Conservation (phyloP, 2,113 vertebrate genomes). For the Peromyscus californicus region DNA sequence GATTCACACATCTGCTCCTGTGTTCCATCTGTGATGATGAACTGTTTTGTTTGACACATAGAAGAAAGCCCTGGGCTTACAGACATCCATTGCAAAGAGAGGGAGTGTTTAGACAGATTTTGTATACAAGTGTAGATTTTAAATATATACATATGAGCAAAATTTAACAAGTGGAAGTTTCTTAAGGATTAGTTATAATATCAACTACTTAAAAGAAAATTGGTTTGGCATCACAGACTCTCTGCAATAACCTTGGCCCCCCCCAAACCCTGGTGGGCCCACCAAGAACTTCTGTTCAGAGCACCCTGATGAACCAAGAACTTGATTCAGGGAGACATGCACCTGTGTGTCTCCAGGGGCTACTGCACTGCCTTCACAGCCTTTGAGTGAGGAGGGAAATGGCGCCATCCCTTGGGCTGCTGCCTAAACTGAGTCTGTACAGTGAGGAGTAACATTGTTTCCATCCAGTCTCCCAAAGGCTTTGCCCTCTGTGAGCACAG, state of each 20-base stretch:
- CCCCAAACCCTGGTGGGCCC: neutral
- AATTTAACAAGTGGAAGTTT: neutral
- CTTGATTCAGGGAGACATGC: neutral
- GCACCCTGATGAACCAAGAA: neutral
- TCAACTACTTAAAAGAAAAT: neutral
- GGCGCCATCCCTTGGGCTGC: neutral
- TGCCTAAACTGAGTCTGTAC: neutral
- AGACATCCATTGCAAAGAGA: neutral
- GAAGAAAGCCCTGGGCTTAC: neutral
- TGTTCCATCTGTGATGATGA: neutral
- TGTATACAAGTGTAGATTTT: neutral
- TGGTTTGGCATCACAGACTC: neutral
- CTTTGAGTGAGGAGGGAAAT: neutral
- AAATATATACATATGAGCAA: neutral
- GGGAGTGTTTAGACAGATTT: neutral
- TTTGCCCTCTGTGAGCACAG: neutral
- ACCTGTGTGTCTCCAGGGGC: neutral
- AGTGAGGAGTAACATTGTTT: rapidly evolving
- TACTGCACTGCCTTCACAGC: neutral
- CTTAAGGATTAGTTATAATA: neutral
- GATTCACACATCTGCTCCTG: neutral
- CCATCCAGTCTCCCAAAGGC: neutral
- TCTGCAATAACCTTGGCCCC: neutral
- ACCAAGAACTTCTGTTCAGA: neutral
- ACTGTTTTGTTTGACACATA: neutral